Evolutionary conservation across 2,113 vertebrate species (phyloP), one percentile per base, ranked within the genome.

Genomic region (Scolopax mira): DNA sequence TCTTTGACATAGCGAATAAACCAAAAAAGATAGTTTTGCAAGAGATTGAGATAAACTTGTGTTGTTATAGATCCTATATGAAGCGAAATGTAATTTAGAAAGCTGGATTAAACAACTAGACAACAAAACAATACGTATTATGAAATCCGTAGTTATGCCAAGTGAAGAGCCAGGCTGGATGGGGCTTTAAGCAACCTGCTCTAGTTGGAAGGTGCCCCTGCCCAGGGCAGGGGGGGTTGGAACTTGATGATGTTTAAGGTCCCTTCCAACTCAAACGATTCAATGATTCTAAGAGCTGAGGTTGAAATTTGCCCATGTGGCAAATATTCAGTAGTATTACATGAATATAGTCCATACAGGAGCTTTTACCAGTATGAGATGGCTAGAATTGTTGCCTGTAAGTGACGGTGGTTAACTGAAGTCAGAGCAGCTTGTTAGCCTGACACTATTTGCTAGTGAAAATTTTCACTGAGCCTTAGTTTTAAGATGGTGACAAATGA

Each of bases 401-500:
- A 84, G 9, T 57, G 39, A 37, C 30, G 7, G 23, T 48, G 11
- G 6, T 54, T 78, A 48, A 30, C 18, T 85, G 54, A n/a, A 41
- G 16, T 64, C 41, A 5, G 11, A 79, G 39, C 35, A 49, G n/a
- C 77, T 79, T 71, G 15, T 79, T 79, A 75, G 25, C 21, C 12
- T 58, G 11, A 9, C 64, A 5, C 0, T 2, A 30, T 82, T 67
- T 52, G 49, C 49, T 55, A 12, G 7, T 1, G 2, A 69, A 57
- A 69, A 28, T 10, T 73, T 80, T 48, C 4, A 1, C 37, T 66
- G 22, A 58, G 13, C 22, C 31, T 77, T 65, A 24, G 39, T 82
- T 75, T 77, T 23, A 65, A 52, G 13, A 31, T 28, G 13, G 7
- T 44, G 30, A 39, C n/a, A 79, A 55, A 35, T 72, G 23, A 77